Conservation (phyloP, 2,888 invertebrate species). For the Chrysolina haemoptera region DNA sequence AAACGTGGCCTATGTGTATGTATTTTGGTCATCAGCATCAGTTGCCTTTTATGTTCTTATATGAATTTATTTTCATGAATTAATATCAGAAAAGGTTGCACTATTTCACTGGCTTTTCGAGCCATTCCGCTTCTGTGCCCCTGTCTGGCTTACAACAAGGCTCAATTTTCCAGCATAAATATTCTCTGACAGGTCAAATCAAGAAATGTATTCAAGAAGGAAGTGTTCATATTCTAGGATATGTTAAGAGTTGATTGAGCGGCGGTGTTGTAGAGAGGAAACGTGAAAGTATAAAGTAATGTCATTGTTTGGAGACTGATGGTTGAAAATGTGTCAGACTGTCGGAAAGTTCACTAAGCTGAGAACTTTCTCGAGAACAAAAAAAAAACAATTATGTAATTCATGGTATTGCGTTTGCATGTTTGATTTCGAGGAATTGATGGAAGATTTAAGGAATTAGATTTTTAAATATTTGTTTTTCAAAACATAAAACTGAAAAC, state of each 20-base stretch:
- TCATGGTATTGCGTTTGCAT: no score
- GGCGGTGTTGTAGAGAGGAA: background rate
- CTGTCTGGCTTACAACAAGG: constrained; percentile 8
- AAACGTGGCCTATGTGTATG: no score
- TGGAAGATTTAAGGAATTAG: no score
- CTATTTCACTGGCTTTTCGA: background rate
- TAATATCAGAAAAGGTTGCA: no score
- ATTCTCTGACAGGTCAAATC: constrained; percentile 18
- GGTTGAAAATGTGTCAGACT: background rate
- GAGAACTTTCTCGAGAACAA: background rate
- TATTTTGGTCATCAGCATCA: no score
- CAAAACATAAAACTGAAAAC: no score
- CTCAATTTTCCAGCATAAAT: constrained; percentile 17
- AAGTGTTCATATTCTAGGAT: constrained; percentile 12
- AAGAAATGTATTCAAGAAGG: constrained; percentile 14
- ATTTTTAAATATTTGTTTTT: no score
- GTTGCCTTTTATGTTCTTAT: no score
- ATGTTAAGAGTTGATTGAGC: constrained; percentile 9
- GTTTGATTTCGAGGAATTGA: no score
- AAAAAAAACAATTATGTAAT: no score
- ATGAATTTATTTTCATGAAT: no score
- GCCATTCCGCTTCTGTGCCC: background rate
- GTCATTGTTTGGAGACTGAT: constrained; percentile 4
- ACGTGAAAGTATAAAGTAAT: constrained; percentile 12
- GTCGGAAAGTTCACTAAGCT: background rate